Conservation (phyloP, 2,113 vertebrate species). For the Nasalis larvatus region DNA sequence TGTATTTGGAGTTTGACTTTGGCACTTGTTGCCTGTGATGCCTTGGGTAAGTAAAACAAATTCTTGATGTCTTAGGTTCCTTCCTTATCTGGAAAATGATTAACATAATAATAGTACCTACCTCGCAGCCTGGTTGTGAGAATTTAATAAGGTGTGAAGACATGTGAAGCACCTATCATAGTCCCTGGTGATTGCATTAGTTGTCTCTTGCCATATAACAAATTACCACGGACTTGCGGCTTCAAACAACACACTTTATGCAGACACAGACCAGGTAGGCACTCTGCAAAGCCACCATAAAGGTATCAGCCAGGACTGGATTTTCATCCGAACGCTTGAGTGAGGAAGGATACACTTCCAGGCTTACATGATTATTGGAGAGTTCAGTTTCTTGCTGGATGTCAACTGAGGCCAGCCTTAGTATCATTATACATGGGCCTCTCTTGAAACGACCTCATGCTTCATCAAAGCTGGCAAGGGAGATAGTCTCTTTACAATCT, state of each 20-base stretch:
- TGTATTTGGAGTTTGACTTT: background rate
- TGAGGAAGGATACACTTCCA: background rate
- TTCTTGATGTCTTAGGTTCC: background rate
- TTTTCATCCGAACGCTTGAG: background rate
- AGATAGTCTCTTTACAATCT: background rate
- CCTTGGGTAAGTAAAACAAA: background rate
- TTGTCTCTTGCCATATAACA: no score
- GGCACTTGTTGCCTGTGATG: background rate
- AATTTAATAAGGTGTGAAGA: background rate
- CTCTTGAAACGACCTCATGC: background rate
- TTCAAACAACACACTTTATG: background rate
- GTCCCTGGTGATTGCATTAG: background rate
- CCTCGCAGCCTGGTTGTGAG: background rate
- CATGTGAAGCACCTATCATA: fast-evolving
- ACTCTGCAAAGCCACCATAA: background rate
- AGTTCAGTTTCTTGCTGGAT: background rate
- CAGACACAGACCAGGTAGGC: background rate
- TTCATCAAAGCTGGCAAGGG: background rate
- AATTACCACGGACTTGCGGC: background rate
- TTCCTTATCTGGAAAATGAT: background rate
- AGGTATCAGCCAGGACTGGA: no score
- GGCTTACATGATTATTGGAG: fast-evolving
- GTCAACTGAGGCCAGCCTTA: background rate
- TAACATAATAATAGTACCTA: no score
- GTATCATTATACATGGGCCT: background rate